Base-by-base conservation (phyloP, 2,888 invertebrate genomes). In the Patella depressa region DNA sequence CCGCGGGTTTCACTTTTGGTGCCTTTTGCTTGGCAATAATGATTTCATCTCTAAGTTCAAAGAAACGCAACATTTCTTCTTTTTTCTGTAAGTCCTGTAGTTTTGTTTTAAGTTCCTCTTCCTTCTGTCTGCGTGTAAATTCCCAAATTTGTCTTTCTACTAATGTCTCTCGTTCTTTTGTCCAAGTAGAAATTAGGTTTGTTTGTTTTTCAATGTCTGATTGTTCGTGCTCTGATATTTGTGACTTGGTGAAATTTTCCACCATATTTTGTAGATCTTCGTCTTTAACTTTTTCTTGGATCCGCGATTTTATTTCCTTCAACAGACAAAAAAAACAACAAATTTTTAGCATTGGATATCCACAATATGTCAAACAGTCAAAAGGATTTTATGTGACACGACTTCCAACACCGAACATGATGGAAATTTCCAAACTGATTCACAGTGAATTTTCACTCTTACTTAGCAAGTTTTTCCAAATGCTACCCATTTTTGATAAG, bases 11-110 rank as follows among this genome's bases (percentile, higher is more conserved):
- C 14, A 74, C 72, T 55, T 69, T 73, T 29, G 75, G 74, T 1
- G 78, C 80, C 24, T 72, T n/a, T 15, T 76, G 29, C 72, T 77
- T 80, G 9, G 82, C 82, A 34, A 87, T 55, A n/a, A 79, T 77
- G 9, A 82, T 29, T 5, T 74, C 53, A 45, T 86, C 83, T 71
- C 83, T 72, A 70, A 84, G 74, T 53, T 89, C 89, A 82, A 88
- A 90, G 76, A 84, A 89, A 5, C 84, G 80, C 71, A 90, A 76
- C 57, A 88, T 71, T 74, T 90, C 88, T 78, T 90, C 89, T 57
- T 86, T 87, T 76, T 87, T 84, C 72, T 87, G 85, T n/a, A 89
- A 57, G 15, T 84, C 83, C 57, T 81, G 77, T n/a, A 89, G 72
- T 78, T 85, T 86, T 17, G 76, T 53, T 74, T 84, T 79, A 54